A percentile compares a stretch with the other conserved stretches of the same genome.
Evolutionary conservation across 2,113 vertebrate species (phyloP).

Genomic region (Suncus etruscus): DNA sequence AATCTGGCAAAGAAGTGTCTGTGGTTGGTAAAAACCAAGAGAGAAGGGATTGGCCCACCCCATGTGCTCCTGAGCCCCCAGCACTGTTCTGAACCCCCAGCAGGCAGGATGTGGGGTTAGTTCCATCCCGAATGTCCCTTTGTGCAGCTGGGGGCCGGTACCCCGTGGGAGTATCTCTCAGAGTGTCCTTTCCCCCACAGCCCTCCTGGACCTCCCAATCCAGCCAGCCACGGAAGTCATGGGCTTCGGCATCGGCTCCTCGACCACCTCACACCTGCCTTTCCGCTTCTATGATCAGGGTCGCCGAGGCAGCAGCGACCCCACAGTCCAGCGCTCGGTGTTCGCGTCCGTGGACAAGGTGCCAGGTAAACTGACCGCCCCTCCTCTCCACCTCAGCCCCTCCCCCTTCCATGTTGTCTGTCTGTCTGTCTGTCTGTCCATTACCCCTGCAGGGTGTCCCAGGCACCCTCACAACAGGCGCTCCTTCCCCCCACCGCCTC

Average conservation of each 20-base stretch:
- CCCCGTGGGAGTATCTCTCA: conserved; percentile 61
- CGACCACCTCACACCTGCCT: conserved; percentile 91
- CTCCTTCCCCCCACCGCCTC: too few relatives aligned
- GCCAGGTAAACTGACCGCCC: conserved; percentile 89
- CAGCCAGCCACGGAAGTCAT: conserved; percentile 91
- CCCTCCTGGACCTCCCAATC: conserved; percentile 91
- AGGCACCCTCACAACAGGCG: rapidly evolving
- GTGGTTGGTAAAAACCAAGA: not conserved
- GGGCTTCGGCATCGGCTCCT: conserved; percentile 92
- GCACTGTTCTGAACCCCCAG: not conserved
- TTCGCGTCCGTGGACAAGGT: conserved; percentile 98
- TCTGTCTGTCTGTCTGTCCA: too few relatives aligned
- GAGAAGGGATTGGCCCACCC: not conserved
- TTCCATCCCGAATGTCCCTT: not conserved
- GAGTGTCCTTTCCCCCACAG: conserved; percentile 83
- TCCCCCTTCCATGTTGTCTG: too few relatives aligned
- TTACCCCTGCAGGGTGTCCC: too few relatives aligned
- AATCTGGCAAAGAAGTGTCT: not conserved
- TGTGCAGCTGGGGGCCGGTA: too few relatives aligned
- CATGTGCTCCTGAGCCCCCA: not conserved
- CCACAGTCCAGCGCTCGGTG: conserved; percentile 92
- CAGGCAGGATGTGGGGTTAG: not conserved
- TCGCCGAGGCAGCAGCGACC: conserved; percentile 93
- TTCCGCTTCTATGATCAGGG: conserved; percentile 98
- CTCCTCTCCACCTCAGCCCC: not conserved